Base-by-base conservation (phyloP, 2,888 invertebrate species). In the Melieria omissa region DNA sequence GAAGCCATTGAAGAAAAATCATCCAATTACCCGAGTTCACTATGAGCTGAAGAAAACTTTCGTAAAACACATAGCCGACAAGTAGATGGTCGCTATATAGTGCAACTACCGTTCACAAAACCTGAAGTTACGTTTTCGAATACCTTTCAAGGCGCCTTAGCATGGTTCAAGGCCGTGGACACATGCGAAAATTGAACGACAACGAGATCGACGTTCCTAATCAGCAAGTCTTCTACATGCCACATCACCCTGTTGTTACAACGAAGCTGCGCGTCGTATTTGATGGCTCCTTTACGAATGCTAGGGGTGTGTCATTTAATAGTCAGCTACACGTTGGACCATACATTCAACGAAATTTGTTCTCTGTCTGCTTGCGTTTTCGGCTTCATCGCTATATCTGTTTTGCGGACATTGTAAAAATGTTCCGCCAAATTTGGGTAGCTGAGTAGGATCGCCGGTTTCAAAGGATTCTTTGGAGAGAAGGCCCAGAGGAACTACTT, bases 391-490 rank as follows among this genome's bases (percentile, higher is more conserved):
- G 60, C 5, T 74, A 57, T 58, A 69, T 72, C 1, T 54, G 71
- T 12, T 70, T 70, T n/a, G 74, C 68, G 7, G 73, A 74, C 63
- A 65, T 74, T 16, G 64, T 70, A 55, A 70, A 74, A 49, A 76
- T 74, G 72, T 74, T 70, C 58, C 74, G 74, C 29, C 66, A 71
- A 57, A 70, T 75, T 9, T 54, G 57, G 29, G 68, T 71, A 5
- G 45, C 60, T 8, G 54, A 60, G n/a, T n/a, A 71, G 9, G 66
- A 73, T 63, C 16, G 65, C 4, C 60, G 70, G 5, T 75, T 71
- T 54, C 75, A 77, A 64, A 57, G 73, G 8, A 73, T 77, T 61
- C 29, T 73, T 9, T 77, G 71, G 69, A 70, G 73, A 47, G 52
- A 70, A 8, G 54, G 68, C n/a, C 55, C 45, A 12, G 5, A 65